phyloP scores from a whole-genome alignment of 2,888 invertebrate species.

The Drosophila cognata region DNA sequence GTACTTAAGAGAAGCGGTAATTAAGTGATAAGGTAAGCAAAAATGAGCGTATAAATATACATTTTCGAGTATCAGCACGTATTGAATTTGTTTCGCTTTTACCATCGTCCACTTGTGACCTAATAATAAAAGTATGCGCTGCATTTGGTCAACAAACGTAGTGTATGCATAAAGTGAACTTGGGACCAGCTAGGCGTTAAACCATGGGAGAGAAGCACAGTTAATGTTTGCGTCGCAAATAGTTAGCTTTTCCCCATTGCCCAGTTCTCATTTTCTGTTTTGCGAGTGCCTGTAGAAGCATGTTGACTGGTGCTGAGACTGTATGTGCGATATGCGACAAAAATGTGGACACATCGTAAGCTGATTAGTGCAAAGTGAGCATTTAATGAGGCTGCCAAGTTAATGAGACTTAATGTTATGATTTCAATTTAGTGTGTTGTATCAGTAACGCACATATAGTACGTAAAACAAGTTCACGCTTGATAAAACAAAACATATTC shows the following conservation, averaged over 20 bases:
- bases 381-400: slow-evolving; percentile 47
- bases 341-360: slow-evolving; percentile 59
- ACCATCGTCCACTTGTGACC: not conserved
- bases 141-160: slow-evolving; percentile 6
- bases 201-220: not conserved
- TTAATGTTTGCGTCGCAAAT: slow-evolving; percentile 53
- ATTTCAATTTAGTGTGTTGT: slow-evolving; percentile 66
- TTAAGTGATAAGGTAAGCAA: not conserved
- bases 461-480: slow-evolving; percentile 12
- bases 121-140: slow-evolving; percentile 12
- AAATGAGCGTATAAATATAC: not conserved
- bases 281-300: slow-evolving; percentile 7
- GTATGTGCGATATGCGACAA: slow-evolving; percentile 27
- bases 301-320: slow-evolving; percentile 13
- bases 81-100: not conserved
- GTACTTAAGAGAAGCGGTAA: not conserved
- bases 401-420: slow-evolving; percentile 53
- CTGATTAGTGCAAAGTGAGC: slow-evolving; percentile 61
- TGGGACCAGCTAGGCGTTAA: not conserved
- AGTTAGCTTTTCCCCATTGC: slow-evolving; percentile 29
- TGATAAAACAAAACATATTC: not conserved
- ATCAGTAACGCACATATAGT: slow-evolving; percentile 38
- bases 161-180: slow-evolving; percentile 3
- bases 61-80: not conserved
- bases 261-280: not conserved